A percentile compares a stretch with the other conserved stretches of the same genome.
phyloP scores from a whole-genome alignment of 2,113 vertebrate genomes.

The Hippolais icterina region DNA sequence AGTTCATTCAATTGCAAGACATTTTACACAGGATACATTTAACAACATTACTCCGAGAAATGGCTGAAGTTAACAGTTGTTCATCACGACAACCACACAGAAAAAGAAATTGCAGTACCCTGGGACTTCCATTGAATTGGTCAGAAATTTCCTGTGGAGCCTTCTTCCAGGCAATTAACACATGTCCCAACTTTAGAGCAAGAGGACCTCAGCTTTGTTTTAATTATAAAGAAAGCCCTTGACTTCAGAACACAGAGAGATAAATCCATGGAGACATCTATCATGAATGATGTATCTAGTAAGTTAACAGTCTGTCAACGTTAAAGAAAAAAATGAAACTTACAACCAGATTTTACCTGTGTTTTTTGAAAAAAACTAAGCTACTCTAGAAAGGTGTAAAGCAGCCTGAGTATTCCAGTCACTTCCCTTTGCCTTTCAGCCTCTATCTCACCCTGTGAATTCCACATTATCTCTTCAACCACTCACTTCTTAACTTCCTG shows the following conservation, averaged over 20 bases:
- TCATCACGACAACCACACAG: neutral
- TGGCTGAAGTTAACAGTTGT: neutral
- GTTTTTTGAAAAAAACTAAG: neutral
- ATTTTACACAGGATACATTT: neutral
- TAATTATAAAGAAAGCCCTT: neutral
- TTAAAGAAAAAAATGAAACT: neutral
- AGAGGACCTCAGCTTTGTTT: neutral
- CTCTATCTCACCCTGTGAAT: neutral
- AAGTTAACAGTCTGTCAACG: neutral
- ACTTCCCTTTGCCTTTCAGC: neutral
- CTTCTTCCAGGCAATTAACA: neutral
- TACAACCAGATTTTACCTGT: neutral
- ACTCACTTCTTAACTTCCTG: neutral
- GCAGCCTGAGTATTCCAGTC: neutral
- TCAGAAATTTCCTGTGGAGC: neutral
- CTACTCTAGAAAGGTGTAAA: neutral
- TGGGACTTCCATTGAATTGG: neutral
- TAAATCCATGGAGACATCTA: neutral
- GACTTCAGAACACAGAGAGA: neutral
- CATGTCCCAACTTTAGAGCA: neutral
- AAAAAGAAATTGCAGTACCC: neutral
- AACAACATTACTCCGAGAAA: neutral
- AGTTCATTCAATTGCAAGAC: neutral
- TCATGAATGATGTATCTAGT: neutral
- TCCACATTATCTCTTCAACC: neutral